A percentile compares a stretch with the other conserved stretches of the same genome.
These are phyloP conservation scores for Antheraea mylitta DNA, from an alignment of 1,140 invertebrate species.

Conservation along the genomic window DNA sequence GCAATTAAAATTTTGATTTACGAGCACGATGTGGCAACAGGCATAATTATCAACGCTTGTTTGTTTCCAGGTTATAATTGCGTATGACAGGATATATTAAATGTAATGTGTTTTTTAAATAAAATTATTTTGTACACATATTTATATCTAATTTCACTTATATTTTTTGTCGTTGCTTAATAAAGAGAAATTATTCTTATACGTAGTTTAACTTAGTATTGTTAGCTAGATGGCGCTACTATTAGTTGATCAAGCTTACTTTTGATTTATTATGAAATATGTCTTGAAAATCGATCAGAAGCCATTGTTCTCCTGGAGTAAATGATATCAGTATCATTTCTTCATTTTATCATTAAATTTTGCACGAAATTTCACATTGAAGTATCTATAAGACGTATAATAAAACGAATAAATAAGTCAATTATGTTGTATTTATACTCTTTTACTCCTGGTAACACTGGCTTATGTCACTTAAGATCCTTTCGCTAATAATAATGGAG, in stretches of 20 bases:
- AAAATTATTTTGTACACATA: no score
- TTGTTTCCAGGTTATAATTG: no score
- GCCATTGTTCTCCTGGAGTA: background rate
- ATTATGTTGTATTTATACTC: background rate
- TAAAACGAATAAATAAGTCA: background rate
- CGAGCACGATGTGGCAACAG: background rate
- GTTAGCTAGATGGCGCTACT: background rate
- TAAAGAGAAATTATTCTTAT: no score
- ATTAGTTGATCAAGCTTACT: background rate
- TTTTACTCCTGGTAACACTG: slow-evolving; percentile 58
- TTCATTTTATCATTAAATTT: no score
- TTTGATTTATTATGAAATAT: background rate
- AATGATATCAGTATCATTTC: background rate
- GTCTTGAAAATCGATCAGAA: background rate
- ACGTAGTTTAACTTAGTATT: background rate
- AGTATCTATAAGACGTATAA: background rate
- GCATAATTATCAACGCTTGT: background rate
- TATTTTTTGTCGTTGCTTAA: no score
- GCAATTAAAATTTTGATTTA: background rate
- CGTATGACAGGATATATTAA: no score
- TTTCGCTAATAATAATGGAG: slow-evolving; percentile 14
- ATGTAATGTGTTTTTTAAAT: no score
- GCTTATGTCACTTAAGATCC: slow-evolving; percentile 25
- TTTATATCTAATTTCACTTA: no score
- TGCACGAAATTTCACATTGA: no score